These are phyloP conservation scores for Holocentrus rufus DNA, from an alignment of 2,797 vertebrate genomes.

Conservation along the genomic window DNA sequence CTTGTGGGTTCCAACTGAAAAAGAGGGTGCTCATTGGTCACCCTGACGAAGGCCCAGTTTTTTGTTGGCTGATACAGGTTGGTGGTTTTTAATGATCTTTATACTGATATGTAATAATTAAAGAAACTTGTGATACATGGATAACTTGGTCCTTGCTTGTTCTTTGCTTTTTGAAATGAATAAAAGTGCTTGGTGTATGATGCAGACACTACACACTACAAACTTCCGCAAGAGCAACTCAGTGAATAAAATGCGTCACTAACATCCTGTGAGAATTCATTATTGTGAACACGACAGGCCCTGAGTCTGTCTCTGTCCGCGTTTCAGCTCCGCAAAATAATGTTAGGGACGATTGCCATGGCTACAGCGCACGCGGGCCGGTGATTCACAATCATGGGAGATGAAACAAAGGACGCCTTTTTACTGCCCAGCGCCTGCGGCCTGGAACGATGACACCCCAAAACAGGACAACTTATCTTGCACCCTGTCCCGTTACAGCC, in stretches of 20 bases:
- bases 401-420: slow-evolving; percentile 70
- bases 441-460: slow-evolving; percentile 50
- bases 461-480: slow-evolving; percentile 58
- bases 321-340: slow-evolving; percentile 34
- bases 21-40: no score
- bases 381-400: slow-evolving; percentile 76
- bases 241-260: neutral
- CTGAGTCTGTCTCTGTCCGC: slow-evolving; percentile 33
- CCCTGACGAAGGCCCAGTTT: no score
- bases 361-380: slow-evolving; percentile 46
- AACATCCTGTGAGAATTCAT: neutral
- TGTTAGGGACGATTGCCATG: slow-evolving; percentile 64
- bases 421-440: slow-evolving; percentile 46
- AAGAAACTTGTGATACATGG: no score
- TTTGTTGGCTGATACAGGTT: no score
- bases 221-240: neutral
- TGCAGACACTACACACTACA: neutral
- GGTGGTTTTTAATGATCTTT: no score
- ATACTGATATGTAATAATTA: no score
- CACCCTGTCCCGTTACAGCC: slow-evolving; percentile 28
- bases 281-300: slow-evolving; percentile 3
- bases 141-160: no score
- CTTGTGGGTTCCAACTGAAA: no score
- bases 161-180: no score
- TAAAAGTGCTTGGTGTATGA: neutral